phyloP scores from a whole-genome alignment of 2,888 invertebrate species.

The Chymomyza caudatula region DNA sequence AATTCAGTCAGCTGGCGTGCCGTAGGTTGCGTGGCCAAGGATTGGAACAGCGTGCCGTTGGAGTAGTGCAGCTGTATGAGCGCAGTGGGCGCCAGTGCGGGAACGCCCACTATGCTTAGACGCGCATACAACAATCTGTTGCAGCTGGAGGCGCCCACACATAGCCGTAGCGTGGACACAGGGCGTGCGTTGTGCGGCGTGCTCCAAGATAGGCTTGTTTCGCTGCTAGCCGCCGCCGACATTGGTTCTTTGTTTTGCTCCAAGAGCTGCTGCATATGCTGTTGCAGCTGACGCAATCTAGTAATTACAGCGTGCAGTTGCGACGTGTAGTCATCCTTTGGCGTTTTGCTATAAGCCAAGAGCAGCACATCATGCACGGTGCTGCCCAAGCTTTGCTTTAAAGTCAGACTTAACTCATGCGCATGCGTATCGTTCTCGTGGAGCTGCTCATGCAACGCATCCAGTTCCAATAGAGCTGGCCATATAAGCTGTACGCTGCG shows the following conservation, averaged over 20 bases:
- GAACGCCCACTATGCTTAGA: constrained; percentile 51
- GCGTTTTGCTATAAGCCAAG: constrained; percentile 26
- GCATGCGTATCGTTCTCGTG: constrained; percentile 34
- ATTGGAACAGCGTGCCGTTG: constrained; percentile 79
- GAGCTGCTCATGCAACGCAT: constrained; percentile 46
- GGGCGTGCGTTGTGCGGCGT: constrained; percentile 12
- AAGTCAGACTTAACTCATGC: constrained; percentile 38
- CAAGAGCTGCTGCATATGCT: constrained; percentile 20
- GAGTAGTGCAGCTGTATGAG: constrained; percentile 75
- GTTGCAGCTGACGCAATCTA: constrained; percentile 56
- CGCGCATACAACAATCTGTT: constrained; percentile 43
- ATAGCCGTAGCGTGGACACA: constrained; percentile 42
- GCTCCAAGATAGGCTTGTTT: background rate
- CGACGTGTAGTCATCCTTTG: constrained; percentile 25
- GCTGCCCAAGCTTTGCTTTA: constrained; percentile 41
- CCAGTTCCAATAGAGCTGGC: constrained; percentile 63
- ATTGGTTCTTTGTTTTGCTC: constrained; percentile 16
- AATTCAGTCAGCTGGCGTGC: constrained; percentile 78
- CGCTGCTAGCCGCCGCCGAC: constrained; percentile 2
- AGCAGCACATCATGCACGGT: constrained; percentile 58
- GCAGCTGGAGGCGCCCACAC: constrained; percentile 33
- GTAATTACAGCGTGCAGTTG: constrained; percentile 55
- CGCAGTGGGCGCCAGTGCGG: constrained; percentile 59
- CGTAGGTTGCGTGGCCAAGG: constrained; percentile 77
- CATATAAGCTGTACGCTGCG: constrained; percentile 65